These are phyloP conservation scores for Ataeniobius toweri DNA, from an alignment of 2,797 vertebrate species.

Conservation along the genomic window DNA sequence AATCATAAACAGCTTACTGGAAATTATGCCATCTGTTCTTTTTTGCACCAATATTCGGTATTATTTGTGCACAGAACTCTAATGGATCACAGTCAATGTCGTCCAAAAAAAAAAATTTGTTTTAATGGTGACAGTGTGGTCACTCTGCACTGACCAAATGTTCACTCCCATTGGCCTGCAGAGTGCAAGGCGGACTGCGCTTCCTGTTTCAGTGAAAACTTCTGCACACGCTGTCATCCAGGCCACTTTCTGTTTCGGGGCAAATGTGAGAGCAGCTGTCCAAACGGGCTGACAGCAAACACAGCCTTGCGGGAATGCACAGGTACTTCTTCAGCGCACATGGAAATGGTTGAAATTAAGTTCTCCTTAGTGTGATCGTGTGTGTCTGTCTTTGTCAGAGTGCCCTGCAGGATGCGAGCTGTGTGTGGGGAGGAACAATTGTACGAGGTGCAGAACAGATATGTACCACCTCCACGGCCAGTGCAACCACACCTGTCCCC, in stretches of 20 bases:
- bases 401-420: slow-evolving; percentile 89
- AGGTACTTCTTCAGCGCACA: slow-evolving; percentile 30
- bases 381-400: slow-evolving; percentile 76
- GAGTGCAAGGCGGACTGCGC: slow-evolving; percentile 67
- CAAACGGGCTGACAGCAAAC: slow-evolving; percentile 50
- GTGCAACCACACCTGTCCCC: slow-evolving; percentile 87
- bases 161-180: slow-evolving; percentile 28
- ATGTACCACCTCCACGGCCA: slow-evolving; percentile 85
- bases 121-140: not conserved
- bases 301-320: slow-evolving; percentile 59
- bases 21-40: not conserved
- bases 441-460: slow-evolving; percentile 86
- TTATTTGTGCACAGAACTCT: not conserved
- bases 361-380: not conserved
- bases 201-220: slow-evolving; percentile 69
- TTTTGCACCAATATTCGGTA: not conserved
- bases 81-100: too few relatives aligned
- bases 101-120: not conserved
- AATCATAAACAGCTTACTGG: too few relatives aligned
- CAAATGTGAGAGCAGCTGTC: slow-evolving; percentile 68
- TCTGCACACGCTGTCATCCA: slow-evolving; percentile 67
- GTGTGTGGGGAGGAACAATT: slow-evolving; percentile 87
- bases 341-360: too few relatives aligned
- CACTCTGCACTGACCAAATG: slow-evolving; percentile 6
- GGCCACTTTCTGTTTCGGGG: slow-evolving; percentile 65